Evolutionary conservation across 1,140 invertebrate genomes (phyloP).

Genomic region (Drosophila albomicans): DNA sequence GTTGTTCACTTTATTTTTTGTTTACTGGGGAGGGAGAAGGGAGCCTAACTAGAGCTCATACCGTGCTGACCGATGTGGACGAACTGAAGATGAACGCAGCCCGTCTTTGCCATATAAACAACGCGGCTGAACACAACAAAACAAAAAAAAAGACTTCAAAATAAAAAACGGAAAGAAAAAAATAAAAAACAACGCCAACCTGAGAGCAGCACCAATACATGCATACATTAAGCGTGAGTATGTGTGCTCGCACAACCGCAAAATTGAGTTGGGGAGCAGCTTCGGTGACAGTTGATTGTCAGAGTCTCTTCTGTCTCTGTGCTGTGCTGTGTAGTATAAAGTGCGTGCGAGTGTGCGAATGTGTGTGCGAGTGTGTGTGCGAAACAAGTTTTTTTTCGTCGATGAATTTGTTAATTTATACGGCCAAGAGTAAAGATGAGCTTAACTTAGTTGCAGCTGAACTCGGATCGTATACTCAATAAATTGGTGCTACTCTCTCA

Average conservation of each 20-base stretch:
- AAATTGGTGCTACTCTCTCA: constrained; percentile 46
- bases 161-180: constrained; percentile 45
- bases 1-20: constrained; percentile 53
- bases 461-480: constrained; percentile 66
- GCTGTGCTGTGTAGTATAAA: constrained; percentile 18
- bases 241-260: constrained; percentile 2
- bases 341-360: constrained; percentile 46
- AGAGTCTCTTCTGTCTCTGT: constrained; percentile 11
- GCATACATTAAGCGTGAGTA: neutral
- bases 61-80: constrained; percentile 84
- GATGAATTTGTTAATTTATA: constrained; percentile 73
- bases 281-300: constrained; percentile 57
- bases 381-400: constrained; percentile 54
- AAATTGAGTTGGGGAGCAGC: constrained; percentile 50
- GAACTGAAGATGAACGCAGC: constrained; percentile 84
- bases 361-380: constrained; percentile 57
- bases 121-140: constrained; percentile 53
- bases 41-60: constrained; percentile 84
- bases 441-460: constrained; percentile 52
- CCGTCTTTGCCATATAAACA: constrained; percentile 84
- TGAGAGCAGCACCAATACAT: constrained; percentile 57
- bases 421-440: constrained; percentile 74
- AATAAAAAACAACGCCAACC: constrained; percentile 46
- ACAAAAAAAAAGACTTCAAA: constrained; percentile 43
- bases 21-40: constrained; percentile 57